Percentiles rank a stretch among this genome's conserved stretches.
These are phyloP conservation scores for Thecocarcelia acutangulata DNA, from an alignment of 2,888 invertebrate species.

Conservation along the genomic window DNA sequence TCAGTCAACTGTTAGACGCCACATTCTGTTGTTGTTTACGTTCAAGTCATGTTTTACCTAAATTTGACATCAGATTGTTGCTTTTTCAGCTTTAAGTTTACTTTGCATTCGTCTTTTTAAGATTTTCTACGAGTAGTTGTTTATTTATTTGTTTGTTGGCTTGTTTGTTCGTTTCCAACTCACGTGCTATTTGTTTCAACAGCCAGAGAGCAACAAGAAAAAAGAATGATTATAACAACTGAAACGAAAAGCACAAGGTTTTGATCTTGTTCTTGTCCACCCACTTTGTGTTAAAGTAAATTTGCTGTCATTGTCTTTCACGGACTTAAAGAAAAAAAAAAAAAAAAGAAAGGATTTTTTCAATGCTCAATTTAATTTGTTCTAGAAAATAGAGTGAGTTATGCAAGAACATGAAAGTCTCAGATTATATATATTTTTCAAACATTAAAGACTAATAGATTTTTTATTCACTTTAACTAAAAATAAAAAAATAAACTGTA, in stretches of 20 bases:
- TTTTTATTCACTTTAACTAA: background rate
- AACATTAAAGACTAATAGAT: conserved; percentile 26
- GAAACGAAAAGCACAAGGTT: conserved; percentile 56
- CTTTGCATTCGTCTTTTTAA: conserved; percentile 31
- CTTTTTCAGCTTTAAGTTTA: conserved; percentile 14
- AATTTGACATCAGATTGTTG: conserved; percentile 67
- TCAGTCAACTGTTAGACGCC: conserved; percentile 77
- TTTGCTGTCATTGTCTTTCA: conserved; percentile 66
- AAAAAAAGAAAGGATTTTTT: conserved; percentile 24
- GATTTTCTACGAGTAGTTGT: conserved; percentile 60
- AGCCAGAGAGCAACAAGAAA: background rate
- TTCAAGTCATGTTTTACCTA: conserved; percentile 66
- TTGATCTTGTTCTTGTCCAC: conserved; percentile 69
- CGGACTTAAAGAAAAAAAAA: conserved; percentile 19
- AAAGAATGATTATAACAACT: conserved; percentile 18
- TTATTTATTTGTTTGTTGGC: conserved; percentile 54
- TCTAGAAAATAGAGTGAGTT: conserved; percentile 52
- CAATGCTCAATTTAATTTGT: conserved; percentile 60
- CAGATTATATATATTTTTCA: conserved; percentile 34
- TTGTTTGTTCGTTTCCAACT: conserved; percentile 45
- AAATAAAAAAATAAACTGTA: no score
- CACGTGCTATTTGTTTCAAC: conserved; percentile 61
- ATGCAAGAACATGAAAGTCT: conserved; percentile 56
- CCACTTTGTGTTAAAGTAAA: conserved; percentile 68
- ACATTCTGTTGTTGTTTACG: conserved; percentile 65